Evolutionary conservation across 2,888 invertebrate genomes (phyloP), one percentile per base, ranked within the genome.

Genomic region (Folsomia candida): DNA sequence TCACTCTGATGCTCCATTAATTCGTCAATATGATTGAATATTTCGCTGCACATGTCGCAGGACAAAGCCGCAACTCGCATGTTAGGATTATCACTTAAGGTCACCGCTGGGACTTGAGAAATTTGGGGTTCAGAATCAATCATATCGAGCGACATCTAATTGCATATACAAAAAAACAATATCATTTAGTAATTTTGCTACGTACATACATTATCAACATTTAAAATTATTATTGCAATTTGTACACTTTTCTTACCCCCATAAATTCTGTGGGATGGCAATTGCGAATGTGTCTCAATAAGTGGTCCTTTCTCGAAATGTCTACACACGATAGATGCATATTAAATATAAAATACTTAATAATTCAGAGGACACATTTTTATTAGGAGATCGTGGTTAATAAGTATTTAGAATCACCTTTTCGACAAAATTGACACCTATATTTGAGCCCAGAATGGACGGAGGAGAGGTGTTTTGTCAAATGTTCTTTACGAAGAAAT

Each of bases 221-320:
- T n/a, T n/a, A n/a, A n/a, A n/a, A n/a, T n/a, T n/a, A n/a, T n/a
- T n/a, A n/a, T n/a, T n/a, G n/a, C n/a, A n/a, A n/a, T n/a, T n/a
- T n/a, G n/a, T n/a, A n/a, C n/a, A n/a, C n/a, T n/a, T n/a, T n/a
- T n/a, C n/a, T 25, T 70, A 78, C 76, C 67, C 75, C 70, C 27
- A 73, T 65, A 67, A 74, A 78, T 28, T 78, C 76, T 1, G 69
- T 68, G 11, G 77, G 79, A 66, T 79, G 79, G 26, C 78, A 78
- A 67, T 76, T 77, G 28, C 79, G 68, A 22, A 79, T 79, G 63
- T 79, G 79, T 1, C 79, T 69, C 25, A 79, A 70, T 2, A 79
- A 27, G 67, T 79, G 79, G 61, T 79, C 79, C 59, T 76, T 76
- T 11, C 79, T 68, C 11, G 70, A 70, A 37, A 79, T 76, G 37